Evolutionary conservation across 1,140 invertebrate genomes (phyloP).

Genomic region (Pogonognathellus flavescens): DNA sequence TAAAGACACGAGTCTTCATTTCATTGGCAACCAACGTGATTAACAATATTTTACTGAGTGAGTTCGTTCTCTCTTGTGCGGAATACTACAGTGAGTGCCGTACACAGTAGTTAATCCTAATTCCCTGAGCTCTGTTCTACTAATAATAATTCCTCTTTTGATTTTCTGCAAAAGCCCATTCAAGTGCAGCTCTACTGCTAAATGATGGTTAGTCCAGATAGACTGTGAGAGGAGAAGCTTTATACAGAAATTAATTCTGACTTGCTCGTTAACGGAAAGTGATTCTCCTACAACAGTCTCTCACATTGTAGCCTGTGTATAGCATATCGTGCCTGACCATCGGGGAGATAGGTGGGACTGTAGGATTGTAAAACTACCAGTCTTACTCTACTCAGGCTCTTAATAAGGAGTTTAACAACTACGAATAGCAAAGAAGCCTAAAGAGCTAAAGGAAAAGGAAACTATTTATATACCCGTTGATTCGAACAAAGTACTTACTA

Average conservation of each 20-base stretch:
- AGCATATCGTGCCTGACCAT: not conserved
- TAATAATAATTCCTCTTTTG: conserved; percentile 51
- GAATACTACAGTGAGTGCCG: not conserved
- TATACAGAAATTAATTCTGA: conserved; percentile 43
- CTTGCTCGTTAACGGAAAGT: conserved; percentile 22
- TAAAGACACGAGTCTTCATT: conserved; percentile 5
- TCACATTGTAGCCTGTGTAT: conserved; percentile 4
- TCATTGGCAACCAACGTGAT: conserved; percentile 37
- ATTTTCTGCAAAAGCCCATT: conserved; percentile 49
- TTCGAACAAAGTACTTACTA: not conserved
- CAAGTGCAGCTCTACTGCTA: not conserved
- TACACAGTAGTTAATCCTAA: conserved; percentile 40
- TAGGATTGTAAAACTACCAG: no score
- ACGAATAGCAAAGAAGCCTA: not conserved
- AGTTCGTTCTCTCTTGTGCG: conserved; percentile 11
- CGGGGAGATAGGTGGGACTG: no score
- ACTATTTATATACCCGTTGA: conserved; percentile 20
- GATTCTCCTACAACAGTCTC: conserved; percentile 1
- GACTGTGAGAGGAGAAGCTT: not conserved
- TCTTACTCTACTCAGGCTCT: no score
- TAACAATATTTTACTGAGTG: conserved; percentile 47
- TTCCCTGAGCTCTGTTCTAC: conserved; percentile 30
- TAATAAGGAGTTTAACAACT: not conserved
- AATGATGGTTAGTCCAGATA: conserved; percentile 37
- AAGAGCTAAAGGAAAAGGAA: not conserved